Evolutionary conservation across 2,797 vertebrate species (phyloP).

Genomic region (Benthosema pterotum): DNA sequence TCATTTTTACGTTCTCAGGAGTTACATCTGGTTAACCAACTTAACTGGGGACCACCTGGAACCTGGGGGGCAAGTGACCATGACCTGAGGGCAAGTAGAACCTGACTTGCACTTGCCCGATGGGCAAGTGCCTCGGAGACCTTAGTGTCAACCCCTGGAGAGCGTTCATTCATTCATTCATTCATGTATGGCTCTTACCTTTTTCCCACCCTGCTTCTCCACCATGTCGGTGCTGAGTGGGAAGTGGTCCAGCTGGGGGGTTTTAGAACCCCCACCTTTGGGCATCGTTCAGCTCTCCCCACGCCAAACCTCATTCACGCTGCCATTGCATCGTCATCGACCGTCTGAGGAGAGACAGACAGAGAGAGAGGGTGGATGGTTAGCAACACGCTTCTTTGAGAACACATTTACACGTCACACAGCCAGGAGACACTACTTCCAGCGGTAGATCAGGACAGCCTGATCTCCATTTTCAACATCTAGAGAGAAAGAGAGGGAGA

Average conservation of each 20-base stretch:
- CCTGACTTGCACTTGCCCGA: no score
- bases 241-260: conserved; percentile 97
- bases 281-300: conserved; percentile 99
- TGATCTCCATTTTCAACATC: conserved; percentile 60
- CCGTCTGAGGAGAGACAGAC: conserved; percentile 81
- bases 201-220: conserved; percentile 99
- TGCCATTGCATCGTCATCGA: conserved; percentile 96
- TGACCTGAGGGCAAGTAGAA: no score
- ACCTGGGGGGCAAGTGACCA: no score
- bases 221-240: conserved; percentile 99
- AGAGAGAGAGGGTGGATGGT: conserved; percentile 38
- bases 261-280: conserved; percentile 99
- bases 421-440: conserved; percentile 60
- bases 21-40: no score
- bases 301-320: conserved; percentile 92
- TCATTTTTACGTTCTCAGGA: no score
- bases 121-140: no score
- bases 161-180: no score
- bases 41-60: no score
- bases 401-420: conserved; percentile 58
- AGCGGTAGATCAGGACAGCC: conserved; percentile 63
- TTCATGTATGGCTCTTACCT: conserved; percentile 81
- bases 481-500: conserved; percentile 39
- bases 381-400: conserved; percentile 71
- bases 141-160: no score